phyloP scores from a whole-genome alignment of 2,113 vertebrate genomes.

The Ochotona princeps region DNA sequence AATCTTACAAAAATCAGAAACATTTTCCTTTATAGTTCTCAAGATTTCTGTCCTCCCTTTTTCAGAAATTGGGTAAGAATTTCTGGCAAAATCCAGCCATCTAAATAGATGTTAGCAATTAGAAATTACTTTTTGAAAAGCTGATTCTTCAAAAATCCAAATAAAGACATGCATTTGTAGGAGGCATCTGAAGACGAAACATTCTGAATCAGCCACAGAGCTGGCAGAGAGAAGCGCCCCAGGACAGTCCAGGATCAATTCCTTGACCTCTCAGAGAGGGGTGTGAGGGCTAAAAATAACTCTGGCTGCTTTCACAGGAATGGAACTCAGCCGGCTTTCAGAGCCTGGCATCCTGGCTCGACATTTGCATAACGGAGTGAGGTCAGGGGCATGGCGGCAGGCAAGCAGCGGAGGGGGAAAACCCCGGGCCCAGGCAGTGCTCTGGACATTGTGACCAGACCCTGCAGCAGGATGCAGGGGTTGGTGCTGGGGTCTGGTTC shows the following conservation, averaged over 20 bases:
- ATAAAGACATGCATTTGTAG: slow-evolving; percentile 65
- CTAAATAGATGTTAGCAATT: background rate
- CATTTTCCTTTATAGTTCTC: background rate
- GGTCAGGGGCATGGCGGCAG: fast-evolving
- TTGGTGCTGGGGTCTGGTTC: background rate
- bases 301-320: background rate
- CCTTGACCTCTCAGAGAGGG: slow-evolving; percentile 22
- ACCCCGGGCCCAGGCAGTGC: background rate
- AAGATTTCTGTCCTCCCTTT: background rate
- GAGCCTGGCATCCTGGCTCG: background rate
- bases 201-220: slow-evolving; percentile 41
- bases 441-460: background rate
- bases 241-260: background rate
- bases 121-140: slow-evolving; percentile 66
- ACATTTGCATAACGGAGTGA: background rate
- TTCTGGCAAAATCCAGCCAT: slow-evolving; percentile 40
- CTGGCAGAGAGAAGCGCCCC: background rate
- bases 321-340: background rate
- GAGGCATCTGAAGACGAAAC: slow-evolving; percentile 50
- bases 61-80: slow-evolving; percentile 23
- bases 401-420: too few species aligned
- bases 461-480: background rate
- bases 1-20: slow-evolving; percentile 24
- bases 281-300: slow-evolving; percentile 44
- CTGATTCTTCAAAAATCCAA: slow-evolving; percentile 64